phyloP scores from a whole-genome alignment of 1,140 invertebrate species.

The Heliconius nattereri region DNA sequence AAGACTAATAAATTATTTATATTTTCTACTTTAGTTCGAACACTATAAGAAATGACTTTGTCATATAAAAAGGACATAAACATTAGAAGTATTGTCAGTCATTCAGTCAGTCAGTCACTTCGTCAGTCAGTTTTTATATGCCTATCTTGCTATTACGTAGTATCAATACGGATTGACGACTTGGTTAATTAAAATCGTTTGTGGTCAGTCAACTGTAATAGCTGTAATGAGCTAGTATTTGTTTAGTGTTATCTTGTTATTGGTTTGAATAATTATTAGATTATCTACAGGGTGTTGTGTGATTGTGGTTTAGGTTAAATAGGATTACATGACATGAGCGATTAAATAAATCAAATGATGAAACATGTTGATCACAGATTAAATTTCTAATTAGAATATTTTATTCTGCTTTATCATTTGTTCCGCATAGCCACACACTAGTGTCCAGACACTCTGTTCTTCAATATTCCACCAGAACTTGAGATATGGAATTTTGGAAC shows the following conservation, averaged over 20 bases:
- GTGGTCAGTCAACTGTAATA: slow-evolving; percentile 13
- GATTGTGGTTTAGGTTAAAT: not conserved
- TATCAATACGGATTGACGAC: not conserved
- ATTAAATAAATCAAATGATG: not conserved
- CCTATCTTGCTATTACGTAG: not conserved
- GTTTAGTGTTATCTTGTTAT: slow-evolving; percentile 9
- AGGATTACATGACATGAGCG: not conserved
- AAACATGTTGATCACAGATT: not conserved
- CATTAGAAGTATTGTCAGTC: too few relatives aligned
- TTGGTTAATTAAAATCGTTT: slow-evolving; percentile 26
- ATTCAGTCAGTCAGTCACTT: not conserved
- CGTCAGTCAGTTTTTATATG: not conserved
- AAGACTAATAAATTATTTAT: too few relatives aligned
- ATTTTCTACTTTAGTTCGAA: too few relatives aligned
- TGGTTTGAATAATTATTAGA: slow-evolving; percentile 6
- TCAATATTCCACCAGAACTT: too few relatives aligned
- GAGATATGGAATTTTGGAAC: too few relatives aligned
- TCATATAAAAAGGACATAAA: too few relatives aligned
- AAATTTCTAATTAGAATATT: not conserved
- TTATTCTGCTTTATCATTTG: too few relatives aligned
- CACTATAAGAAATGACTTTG: too few relatives aligned
- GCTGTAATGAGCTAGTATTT: slow-evolving; percentile 23
- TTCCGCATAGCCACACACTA: too few relatives aligned
- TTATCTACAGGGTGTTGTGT: not conserved
- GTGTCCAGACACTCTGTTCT: too few relatives aligned